A percentile compares a stretch with the other conserved stretches of the same genome.
Conservation (phyloP, 2,797 vertebrate genomes). For the Dicrostonyx torquatus region DNA sequence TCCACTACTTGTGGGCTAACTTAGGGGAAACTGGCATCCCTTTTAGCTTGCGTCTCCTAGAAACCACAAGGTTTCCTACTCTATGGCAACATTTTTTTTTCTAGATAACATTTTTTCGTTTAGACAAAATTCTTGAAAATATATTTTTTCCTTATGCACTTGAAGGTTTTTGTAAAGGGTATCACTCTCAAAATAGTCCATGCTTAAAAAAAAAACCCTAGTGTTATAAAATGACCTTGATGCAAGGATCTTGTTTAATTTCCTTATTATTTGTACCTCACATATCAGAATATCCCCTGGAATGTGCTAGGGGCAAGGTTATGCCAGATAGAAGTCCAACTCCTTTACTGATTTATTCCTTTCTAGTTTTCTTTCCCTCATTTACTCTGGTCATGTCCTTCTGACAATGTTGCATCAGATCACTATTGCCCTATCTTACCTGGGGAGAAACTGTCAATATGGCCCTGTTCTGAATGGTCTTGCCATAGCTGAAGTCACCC, state of each 20-base stretch:
- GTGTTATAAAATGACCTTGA: not conserved
- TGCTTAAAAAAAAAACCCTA: not conserved
- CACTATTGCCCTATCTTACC: not conserved
- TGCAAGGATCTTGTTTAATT: not conserved
- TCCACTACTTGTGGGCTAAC: not conserved
- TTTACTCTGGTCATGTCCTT: not conserved
- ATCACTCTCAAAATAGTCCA: not conserved
- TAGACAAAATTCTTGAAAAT: constrained; percentile 40
- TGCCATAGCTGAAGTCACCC: not conserved
- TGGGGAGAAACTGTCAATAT: not conserved
- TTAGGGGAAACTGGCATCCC: not conserved
- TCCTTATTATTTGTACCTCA: not conserved
- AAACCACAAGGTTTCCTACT: not conserved
- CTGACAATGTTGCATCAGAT: not conserved
- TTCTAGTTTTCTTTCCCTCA: not conserved
- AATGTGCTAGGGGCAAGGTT: not conserved
- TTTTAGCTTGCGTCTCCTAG: not conserved
- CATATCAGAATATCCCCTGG: not conserved
- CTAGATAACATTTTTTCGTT: not conserved
- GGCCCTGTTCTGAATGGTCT: not conserved
- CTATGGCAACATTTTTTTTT: not conserved
- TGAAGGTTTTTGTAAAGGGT: not conserved
- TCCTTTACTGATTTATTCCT: not conserved
- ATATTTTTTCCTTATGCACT: not conserved
- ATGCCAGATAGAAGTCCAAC: not conserved